Evolutionary conservation across 2,888 invertebrate genomes (phyloP).

Genomic region (Spodoptera exigua): DNA sequence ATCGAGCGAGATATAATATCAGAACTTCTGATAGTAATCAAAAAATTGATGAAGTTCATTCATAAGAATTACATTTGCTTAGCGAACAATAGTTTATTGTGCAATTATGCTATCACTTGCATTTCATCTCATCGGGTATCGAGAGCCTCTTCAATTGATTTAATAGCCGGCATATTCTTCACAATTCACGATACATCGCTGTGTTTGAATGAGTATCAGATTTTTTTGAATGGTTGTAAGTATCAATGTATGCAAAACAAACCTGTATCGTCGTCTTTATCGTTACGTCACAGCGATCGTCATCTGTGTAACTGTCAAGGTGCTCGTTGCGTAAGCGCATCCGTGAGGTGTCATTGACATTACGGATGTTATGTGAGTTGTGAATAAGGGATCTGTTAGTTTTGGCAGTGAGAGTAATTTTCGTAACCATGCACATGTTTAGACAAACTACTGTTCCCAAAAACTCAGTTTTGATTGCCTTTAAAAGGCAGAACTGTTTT

Average conservation of each 20-base stretch:
- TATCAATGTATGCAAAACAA: slow-evolving; percentile 54
- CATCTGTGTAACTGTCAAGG: slow-evolving; percentile 83
- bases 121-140: slow-evolving; percentile 81
- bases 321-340: slow-evolving; percentile 83
- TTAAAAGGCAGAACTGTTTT: too few species aligned
- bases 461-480: slow-evolving; percentile 17
- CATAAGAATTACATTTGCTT: slow-evolving; percentile 74
- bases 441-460: slow-evolving; percentile 34
- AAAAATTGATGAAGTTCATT: slow-evolving; percentile 78
- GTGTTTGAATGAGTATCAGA: slow-evolving; percentile 1
- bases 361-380: slow-evolving; percentile 77
- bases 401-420: slow-evolving; percentile 69
- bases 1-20: slow-evolving; percentile 61
- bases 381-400: slow-evolving; percentile 68
- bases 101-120: slow-evolving; percentile 83
- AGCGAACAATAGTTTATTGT: slow-evolving; percentile 83
- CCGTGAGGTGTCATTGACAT: slow-evolving; percentile 86
- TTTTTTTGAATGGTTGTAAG: slow-evolving; percentile 21
- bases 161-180: slow-evolving; percentile 51
- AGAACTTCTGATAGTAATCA: slow-evolving; percentile 67
- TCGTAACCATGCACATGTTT: slow-evolving; percentile 33
- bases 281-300: slow-evolving; percentile 74
- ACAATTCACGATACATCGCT: slow-evolving; percentile 56
- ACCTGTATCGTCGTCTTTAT: slow-evolving; percentile 51
- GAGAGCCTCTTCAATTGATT: slow-evolving; percentile 70